phyloP scores from a whole-genome alignment of 2,113 vertebrate genomes.

The Carollia perspicillata region DNA sequence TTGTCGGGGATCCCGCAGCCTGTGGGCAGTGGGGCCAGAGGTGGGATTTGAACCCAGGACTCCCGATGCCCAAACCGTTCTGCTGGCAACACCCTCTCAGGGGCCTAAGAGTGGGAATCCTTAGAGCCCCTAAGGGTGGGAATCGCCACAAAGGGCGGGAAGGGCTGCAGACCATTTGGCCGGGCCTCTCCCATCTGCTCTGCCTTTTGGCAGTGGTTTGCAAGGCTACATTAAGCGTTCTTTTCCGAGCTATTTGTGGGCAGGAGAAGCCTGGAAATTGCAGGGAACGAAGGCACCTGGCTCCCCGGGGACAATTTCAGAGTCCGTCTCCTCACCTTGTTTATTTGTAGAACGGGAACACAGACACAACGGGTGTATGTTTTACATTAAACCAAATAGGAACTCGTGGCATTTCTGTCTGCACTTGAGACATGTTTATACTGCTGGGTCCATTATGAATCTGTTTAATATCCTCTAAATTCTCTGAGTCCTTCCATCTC shows the following conservation, averaged over 20 bases:
- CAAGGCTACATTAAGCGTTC: constrained; percentile 41
- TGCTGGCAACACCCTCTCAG: background rate
- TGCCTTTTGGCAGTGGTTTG: constrained; percentile 52
- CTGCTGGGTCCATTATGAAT: constrained; percentile 65
- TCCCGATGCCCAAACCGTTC: background rate
- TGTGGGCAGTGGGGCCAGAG: background rate
- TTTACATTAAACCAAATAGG: constrained; percentile 68
- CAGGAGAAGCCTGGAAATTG: constrained; percentile 45
- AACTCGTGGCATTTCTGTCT: constrained; percentile 72
- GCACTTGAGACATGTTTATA: constrained; percentile 76
- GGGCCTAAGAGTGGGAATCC: too few species aligned
- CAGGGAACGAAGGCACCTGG: constrained; percentile 60
- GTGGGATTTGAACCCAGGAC: background rate
- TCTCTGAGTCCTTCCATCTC: constrained; percentile 66
- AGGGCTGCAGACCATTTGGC: constrained; percentile 23
- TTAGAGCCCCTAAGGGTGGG: background rate
- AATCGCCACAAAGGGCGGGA: background rate
- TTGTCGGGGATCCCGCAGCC: background rate
- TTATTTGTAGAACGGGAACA: constrained; percentile 74
- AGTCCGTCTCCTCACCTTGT: constrained; percentile 69
- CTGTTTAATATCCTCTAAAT: constrained; percentile 77
- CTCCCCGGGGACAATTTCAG: background rate
- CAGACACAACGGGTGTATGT: constrained; percentile 67
- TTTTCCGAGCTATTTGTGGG: constrained; percentile 33
- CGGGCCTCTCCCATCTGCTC: background rate